Conservation (phyloP, 2,888 invertebrate genomes). For the Apomyelois bistriatella region DNA sequence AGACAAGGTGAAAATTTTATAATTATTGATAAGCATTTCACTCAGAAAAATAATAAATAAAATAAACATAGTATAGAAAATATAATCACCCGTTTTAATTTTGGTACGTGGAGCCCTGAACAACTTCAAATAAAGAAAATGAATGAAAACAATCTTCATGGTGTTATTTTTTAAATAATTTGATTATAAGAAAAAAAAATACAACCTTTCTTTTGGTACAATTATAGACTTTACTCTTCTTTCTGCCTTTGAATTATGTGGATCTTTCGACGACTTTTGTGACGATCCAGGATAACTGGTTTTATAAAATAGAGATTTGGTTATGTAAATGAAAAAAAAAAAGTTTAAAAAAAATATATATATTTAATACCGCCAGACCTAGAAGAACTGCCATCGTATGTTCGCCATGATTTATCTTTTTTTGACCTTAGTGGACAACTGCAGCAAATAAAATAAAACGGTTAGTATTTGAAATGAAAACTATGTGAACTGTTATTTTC, state of each 20-base stretch:
- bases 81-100: no score
- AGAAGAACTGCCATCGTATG: constrained; percentile 31
- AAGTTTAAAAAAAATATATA: constrained; percentile 1
- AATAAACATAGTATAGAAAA: no score
- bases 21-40: no score
- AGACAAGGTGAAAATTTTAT: no score
- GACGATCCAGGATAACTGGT: constrained; percentile 20
- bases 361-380: constrained; percentile 32
- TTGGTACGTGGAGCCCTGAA: no score
- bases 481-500: no score
- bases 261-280: constrained; percentile 26
- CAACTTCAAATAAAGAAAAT: no score
- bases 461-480: not conserved
- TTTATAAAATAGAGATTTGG: constrained; percentile 10
- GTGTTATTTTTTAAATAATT: no score
- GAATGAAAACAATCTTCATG: no score
- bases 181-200: constrained; percentile 16
- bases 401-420: constrained; percentile 43
- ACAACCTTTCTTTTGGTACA: constrained; percentile 52
- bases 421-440: not conserved
- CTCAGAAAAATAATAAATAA: no score
- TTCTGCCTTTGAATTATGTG: constrained; percentile 29
- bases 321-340: constrained; percentile 1
- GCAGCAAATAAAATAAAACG: not conserved
- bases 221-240: constrained; percentile 40